Evolutionary conservation across 2,797 vertebrate genomes (phyloP), one percentile per base, ranked within the genome.

Genomic region (Austrolebias charrua): DNA sequence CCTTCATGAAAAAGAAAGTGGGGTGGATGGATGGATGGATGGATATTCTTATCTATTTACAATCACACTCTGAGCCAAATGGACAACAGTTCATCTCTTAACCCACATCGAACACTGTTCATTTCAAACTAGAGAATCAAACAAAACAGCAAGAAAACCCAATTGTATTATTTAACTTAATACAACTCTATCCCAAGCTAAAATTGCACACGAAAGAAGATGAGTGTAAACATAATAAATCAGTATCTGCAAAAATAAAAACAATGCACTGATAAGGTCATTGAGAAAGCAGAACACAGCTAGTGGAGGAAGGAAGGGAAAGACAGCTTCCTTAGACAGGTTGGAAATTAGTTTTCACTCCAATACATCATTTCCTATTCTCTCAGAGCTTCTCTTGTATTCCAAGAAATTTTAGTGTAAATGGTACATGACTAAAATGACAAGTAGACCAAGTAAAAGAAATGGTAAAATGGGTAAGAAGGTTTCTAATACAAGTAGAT

Each of bases 291-390:
- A 80, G 79, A 69, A 75, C 78, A 74, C 78, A 79, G 80, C 84
- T 78, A 40, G 63, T 56, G 71, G 83, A 66, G 71, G 83, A 66
- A 70, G 73, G 69, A 59, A 62, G 78, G 63, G 66, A 52, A 71
- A 47, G 65, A 68, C 74, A 80, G 76, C 79, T 85, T 84, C 69
- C 78, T 80, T 54, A 86, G 88, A 91, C 87, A 90, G 88, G 73
- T 85, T 85, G 79, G 88, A 91, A 93, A 93, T 92, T 77, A 91
- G 87, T 92, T 91, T 92, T 89, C 82, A 78, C 86, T 90, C 70
- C 80, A 86, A 92, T 90, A 91, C 83, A 91, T 92, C 90, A 91
- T 91, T 85, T 82, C 77, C 79, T 85, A 79, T 91, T 91, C 88
- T 91, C 85, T 82, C 77, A 50, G 74, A 80, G 84, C 84, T 75